Evolutionary conservation across 1,140 invertebrate genomes (phyloP), one percentile per base, ranked within the genome.

Genomic region (Ostrea denselamellosa): DNA sequence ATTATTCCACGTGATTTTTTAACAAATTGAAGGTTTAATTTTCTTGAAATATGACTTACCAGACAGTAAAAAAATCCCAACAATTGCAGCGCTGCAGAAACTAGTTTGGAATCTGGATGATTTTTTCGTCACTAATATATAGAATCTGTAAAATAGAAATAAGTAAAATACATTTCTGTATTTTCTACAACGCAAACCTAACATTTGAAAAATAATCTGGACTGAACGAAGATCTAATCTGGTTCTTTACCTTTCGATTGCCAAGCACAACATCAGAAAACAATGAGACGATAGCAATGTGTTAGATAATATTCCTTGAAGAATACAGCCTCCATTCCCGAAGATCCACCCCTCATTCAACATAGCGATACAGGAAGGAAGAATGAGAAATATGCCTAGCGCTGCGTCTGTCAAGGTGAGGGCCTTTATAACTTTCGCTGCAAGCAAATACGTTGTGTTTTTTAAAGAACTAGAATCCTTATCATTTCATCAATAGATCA

Each of bases 361-460:
- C 68, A 77, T 77, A 77, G 28, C 22, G 8, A 77, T 25, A 77
- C 68, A 77, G 10, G 68, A 77, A 10, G 68, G 68, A 17, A 77
- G 68, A 2, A 77, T 34, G 14, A 77, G 68, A 10, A 77, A 9
- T 12, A 77, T 34, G 25, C 68, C 68, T 25, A 77, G 28, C 5
- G 25, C 68, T 14, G 68, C 68, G 28, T 77, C 68, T 12, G 68
- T 34, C 68, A 77, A 9, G 8, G 68, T 77, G 8, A 77, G 68
- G 12, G 68, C 68, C 68, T 77, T 77, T 77, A 77, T 77, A 22
- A 77, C 68, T 77, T 77, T 77, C 12, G 68, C 68, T 77, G 25
- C 14, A 77, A 77, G 14, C 12, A 25, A 62, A 62, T 44, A 44
- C 1, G 34, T 5, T 1, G 34, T 44, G 34, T 44, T 44, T 44